phyloP scores from a whole-genome alignment of 2,797 vertebrate genomes.

The Micropoecilia bifurca region DNA sequence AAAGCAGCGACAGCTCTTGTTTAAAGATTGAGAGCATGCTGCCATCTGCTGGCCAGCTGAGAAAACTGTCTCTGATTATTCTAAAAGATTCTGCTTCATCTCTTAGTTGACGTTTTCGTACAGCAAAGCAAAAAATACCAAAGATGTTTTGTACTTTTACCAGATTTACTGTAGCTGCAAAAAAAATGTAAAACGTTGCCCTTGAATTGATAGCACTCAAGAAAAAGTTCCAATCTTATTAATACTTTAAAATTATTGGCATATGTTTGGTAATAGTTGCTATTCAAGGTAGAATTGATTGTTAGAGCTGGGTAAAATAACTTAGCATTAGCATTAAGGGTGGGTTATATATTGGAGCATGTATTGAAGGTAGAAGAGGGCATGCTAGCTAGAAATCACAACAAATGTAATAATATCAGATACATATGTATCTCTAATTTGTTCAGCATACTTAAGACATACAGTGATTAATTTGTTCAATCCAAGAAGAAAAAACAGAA shows the following conservation, averaged over 20 bases:
- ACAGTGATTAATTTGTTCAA: slow-evolving; percentile 9
- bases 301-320: slow-evolving; percentile 41
- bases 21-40: slow-evolving; percentile 62
- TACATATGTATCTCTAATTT: slow-evolving; percentile 32
- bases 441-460: slow-evolving; percentile 26
- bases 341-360: slow-evolving; percentile 26
- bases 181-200: not conserved
- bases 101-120: not conserved
- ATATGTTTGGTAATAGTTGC: slow-evolving; percentile 23
- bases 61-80: slow-evolving; percentile 33
- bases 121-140: slow-evolving; percentile 3
- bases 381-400: slow-evolving; percentile 38
- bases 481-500: not conserved
- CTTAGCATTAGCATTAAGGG: slow-evolving; percentile 27
- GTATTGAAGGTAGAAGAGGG: slow-evolving; percentile 17
- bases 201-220: slow-evolving; percentile 5
- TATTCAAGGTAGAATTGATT: slow-evolving; percentile 34
- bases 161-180: no score
- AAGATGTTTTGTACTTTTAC: not conserved
- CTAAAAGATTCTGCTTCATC: not conserved
- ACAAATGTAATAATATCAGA: slow-evolving; percentile 39
- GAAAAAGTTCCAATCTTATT: not conserved
- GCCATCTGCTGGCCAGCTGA: slow-evolving; percentile 81
- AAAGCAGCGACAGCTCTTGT: slow-evolving; percentile 56
- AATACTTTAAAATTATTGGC: not conserved